phyloP scores from a whole-genome alignment of 1,140 invertebrate species.

The Aphelenchoides avenae region DNA sequence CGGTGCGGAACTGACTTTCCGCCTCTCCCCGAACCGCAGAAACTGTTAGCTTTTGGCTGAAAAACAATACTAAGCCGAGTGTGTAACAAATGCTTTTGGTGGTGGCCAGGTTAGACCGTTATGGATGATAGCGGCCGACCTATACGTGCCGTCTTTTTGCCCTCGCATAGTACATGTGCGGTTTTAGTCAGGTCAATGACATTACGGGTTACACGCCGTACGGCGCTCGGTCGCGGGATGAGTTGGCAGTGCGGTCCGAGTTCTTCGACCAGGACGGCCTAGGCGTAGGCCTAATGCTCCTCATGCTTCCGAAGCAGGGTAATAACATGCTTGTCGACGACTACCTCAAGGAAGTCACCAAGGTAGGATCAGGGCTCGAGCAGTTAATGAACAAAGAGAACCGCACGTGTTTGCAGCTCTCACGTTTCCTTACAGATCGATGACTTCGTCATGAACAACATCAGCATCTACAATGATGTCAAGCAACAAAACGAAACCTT shows the following conservation, averaged over 20 bases:
- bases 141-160: too few relatives aligned
- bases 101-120: background rate
- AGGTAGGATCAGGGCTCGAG: conserved; percentile 5
- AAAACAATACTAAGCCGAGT: conserved; percentile 8
- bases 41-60: too few relatives aligned
- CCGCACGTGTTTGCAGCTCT: conserved; percentile 1
- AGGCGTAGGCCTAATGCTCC: conserved; percentile 25
- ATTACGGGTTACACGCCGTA: conserved; percentile 44
- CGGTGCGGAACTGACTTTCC: too few relatives aligned
- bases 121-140: too few relatives aligned
- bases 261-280: conserved; percentile 32
- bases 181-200: conserved; percentile 39
- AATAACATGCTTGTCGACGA: conserved; percentile 21
- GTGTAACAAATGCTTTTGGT: background rate
- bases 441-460: conserved; percentile 24
- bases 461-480: conserved; percentile 22
- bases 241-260: conserved; percentile 25
- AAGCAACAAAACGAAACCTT: conserved; percentile 29
- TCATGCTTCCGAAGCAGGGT: conserved; percentile 14
- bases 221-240: conserved; percentile 30
- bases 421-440: conserved; percentile 17
- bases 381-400: conserved; percentile 15
- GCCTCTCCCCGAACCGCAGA: too few relatives aligned
- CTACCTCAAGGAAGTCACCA: conserved; percentile 16
- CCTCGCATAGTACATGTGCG: too few relatives aligned